phyloP scores from a whole-genome alignment of 2,113 vertebrate species.

The Physeter macrocephalus region DNA sequence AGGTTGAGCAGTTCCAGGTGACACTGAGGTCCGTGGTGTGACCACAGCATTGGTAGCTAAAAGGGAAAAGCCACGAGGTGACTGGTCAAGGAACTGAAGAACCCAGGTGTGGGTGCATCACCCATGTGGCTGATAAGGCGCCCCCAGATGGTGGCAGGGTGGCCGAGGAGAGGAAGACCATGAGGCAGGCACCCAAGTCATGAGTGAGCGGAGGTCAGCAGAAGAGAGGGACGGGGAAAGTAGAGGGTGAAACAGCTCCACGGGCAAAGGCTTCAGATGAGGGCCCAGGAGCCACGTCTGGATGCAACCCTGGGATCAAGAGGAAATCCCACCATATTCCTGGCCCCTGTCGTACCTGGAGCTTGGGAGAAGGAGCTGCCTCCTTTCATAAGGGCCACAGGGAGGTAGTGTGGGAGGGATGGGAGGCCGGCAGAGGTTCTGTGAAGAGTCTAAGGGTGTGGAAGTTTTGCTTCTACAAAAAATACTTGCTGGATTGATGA shows the following conservation, averaged over 20 bases:
- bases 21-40: no score
- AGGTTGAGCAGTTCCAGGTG: background rate
- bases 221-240: background rate
- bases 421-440: background rate
- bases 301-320: background rate
- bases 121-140: background rate
- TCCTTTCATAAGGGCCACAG: background rate
- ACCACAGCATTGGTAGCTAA: background rate
- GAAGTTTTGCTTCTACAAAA: background rate
- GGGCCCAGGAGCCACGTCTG: background rate
- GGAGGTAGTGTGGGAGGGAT: no score
- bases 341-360: background rate
- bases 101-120: background rate
- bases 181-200: background rate
- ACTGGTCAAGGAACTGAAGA: background rate
- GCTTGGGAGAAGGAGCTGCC: background rate
- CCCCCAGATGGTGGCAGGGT: background rate
- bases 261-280: background rate
- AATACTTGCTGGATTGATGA: background rate
- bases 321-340: background rate
- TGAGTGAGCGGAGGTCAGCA: background rate
- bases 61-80: background rate
- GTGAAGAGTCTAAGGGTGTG: background rate
- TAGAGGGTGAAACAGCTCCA: background rate
- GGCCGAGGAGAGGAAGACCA: background rate